Evolutionary conservation across 2,113 vertebrate species (phyloP), one percentile per base, ranked within the genome.

Genomic region (Willisornis vidua): DNA sequence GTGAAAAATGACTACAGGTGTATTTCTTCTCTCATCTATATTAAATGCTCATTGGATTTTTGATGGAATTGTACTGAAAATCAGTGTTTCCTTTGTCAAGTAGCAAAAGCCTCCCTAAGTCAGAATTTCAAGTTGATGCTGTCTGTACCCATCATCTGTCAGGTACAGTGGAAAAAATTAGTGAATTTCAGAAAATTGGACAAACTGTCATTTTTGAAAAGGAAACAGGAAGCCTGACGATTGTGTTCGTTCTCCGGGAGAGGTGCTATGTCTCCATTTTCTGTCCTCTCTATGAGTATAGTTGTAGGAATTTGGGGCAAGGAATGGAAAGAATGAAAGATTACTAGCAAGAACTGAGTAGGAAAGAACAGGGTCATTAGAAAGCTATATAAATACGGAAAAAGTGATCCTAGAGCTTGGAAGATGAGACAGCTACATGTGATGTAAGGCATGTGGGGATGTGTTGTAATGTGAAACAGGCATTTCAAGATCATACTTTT

Each of bases 381-480:
- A 93, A 95, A 97, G 85, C 87, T 95, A 85, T 73, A 93, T 94
- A 91, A 79, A 96, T 83, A 86, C 94, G 95, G 96, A 96, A 96
- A 98, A 92, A 86, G 45, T 96, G 89, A 97, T 90, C 67, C 46
- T 87, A 83, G 49, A 83, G 18, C 35, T 83, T 96, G 92, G 75
- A 85, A 97, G 87, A 96, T 89, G 87, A 90, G 81, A 81, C 87
- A 83, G 58, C 73, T 94, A 81, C 76, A 12, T 67, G 65, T 95
- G 95, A 82, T 33, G 39, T 65, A 91, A 91, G 67, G 77, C 89
- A 62, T 91, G 51, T 19, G 37, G 86, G 61, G 90, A 59, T 96
- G 61, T 89, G 90, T 85, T 90, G 91, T 92, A 94, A 93, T 92
- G 14, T 77, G 96, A 94, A 96, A 57, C 72, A 92, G 81, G 62